phyloP scores from a whole-genome alignment of 2,888 invertebrate species.

The Sipha maydis region DNA sequence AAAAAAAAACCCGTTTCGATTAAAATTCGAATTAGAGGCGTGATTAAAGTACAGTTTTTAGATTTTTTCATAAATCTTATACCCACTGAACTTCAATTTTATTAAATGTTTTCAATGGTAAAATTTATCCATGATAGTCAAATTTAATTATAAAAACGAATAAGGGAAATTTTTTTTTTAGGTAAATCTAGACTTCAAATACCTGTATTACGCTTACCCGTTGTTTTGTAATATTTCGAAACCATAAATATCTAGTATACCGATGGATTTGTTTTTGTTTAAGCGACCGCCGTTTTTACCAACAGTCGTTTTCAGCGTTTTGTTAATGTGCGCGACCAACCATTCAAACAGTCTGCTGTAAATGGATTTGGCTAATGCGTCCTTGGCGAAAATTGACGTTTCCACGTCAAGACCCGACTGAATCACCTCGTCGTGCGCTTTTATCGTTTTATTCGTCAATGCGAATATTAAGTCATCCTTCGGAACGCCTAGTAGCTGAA shows the following conservation, averaged over 20 bases:
- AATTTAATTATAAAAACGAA: no score
- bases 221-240: conserved; percentile 93
- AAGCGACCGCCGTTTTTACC: conserved; percentile 60
- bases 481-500: conserved; percentile 80
- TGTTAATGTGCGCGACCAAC: conserved; percentile 84
- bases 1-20: no score
- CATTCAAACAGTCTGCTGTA: conserved; percentile 92
- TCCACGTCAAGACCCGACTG: conserved; percentile 83
- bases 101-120: no score
- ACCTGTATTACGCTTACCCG: conserved; percentile 70
- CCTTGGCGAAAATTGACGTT: conserved; percentile 85
- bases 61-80: no score
- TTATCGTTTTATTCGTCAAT: conserved; percentile 85
- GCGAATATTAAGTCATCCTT: conserved; percentile 75
- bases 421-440: conserved; percentile 85
- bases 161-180: no score
- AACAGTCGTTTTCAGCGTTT: conserved; percentile 68
- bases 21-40: no score
- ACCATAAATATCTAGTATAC: conserved; percentile 93
- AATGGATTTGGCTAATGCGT: conserved; percentile 90
- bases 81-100: no score
- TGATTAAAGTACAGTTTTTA: no score
- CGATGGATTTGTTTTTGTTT: conserved; percentile 74
- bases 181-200: background rate
- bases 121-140: no score